Evolutionary conservation across 1,140 invertebrate genomes (phyloP), one percentile per base, ranked within the genome.

Genomic region (Macrotrachela quadricornifera): DNA sequence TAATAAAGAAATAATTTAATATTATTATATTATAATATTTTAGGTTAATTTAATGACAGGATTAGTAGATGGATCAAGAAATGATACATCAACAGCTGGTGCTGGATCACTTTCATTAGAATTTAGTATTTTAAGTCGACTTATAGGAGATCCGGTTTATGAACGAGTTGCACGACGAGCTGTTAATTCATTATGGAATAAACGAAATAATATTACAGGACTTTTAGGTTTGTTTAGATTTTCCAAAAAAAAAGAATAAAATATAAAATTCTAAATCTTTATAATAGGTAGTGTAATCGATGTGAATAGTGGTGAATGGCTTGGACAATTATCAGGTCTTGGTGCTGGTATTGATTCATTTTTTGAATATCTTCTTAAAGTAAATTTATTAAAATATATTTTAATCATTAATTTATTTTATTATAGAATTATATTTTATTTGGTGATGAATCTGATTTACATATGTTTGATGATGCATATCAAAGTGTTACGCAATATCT

Each of bases 251-350:
- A 8, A 4, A 4, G 2, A 8, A 8, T 4, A 4, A 30, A 8
- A 2, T 30, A 4, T 2, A 30, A 30, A 30, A 30, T 30, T 30
- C 2, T 30, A 8, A 30, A 30, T 8, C 8, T 30, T n/a, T n/a
- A n/a, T 13, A 54, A 54, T 21, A 44, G 40, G 38, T 44, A 48
- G 17, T 40, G 46, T 44, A 49, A 50, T 17, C 30, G 14, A 46
- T 30, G 46, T 51, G 62, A 83, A 96, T 65, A 88, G 82, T 41
- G 91, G 92, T 6, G 87, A 95, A 69, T 80, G 78, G 78, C 61
- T 72, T 16, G 73, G 76, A 13, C 62, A 69, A 45, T 67, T 79
- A 61, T 75, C 74, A 67, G 78, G 79, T 6, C 60, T 80, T 10
- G 79, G 78, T 21, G 78, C 78, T 46, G 78, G 78, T 16, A 62